Evolutionary conservation across 1,140 invertebrate species (phyloP).

Genomic region (Colletes gigas): DNA sequence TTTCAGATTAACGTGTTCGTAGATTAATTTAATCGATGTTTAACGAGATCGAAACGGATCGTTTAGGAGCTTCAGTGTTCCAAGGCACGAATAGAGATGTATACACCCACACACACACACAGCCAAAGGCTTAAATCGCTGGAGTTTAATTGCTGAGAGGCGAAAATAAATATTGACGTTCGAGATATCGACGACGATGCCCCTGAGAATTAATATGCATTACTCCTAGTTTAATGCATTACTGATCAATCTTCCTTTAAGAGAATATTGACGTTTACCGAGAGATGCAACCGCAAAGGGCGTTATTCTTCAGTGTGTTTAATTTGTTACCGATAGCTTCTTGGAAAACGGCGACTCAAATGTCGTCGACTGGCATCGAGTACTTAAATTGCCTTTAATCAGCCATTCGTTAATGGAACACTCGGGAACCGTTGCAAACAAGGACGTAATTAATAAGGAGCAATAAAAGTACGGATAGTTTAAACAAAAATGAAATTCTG

Average conservation of each 20-base stretch:
- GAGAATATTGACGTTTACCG: conserved; percentile 1
- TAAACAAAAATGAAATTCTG: too few species aligned
- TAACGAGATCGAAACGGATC: neutral
- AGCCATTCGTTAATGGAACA: neutral
- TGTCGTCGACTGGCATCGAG: neutral
- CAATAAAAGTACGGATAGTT: too few species aligned
- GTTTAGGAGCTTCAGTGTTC: neutral
- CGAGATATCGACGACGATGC: neutral
- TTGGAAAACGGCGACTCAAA: conserved; percentile 16
- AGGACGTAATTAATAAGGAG: neutral
- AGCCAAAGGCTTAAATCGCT: neutral
- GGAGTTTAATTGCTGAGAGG: neutral
- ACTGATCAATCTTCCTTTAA: conserved; percentile 12
- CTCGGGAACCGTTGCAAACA: neutral
- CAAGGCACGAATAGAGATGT: neutral
- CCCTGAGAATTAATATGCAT: conserved; percentile 18
- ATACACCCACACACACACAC: too few species aligned
- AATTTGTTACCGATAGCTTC: conserved; percentile 10
- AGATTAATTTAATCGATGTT: neutral
- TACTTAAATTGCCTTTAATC: conserved; percentile 1
- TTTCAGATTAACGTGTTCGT: too few species aligned
- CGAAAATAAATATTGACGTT: conserved; percentile 25
- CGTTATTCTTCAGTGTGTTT: neutral
- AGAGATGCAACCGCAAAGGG: neutral
- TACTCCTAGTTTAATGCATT: conserved; percentile 12